phyloP scores from a whole-genome alignment of 2,888 invertebrate species.

The Brenthis daphne region DNA sequence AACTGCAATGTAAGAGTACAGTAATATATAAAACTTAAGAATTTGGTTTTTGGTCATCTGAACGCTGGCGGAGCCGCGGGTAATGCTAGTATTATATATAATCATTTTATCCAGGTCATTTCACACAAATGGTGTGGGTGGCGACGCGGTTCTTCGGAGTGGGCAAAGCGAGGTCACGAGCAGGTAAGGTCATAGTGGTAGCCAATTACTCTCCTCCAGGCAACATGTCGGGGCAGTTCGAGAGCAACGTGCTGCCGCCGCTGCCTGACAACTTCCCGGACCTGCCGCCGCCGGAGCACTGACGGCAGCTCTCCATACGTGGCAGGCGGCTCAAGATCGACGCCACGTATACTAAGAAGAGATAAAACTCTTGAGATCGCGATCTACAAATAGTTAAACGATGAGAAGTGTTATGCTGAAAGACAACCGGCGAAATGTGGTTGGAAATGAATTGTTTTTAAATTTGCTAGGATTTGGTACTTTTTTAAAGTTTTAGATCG shows the following conservation, averaged over 20 bases:
- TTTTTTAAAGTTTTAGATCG: too few relatives aligned
- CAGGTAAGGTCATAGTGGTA: slow-evolving; percentile 91
- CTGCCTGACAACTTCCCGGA: slow-evolving; percentile 83
- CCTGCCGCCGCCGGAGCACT: slow-evolving; percentile 63
- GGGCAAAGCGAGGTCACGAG: slow-evolving; percentile 89
- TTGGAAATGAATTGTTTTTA: too few relatives aligned
- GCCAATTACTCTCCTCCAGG: slow-evolving; percentile 93
- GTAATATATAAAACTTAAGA: too few relatives aligned
- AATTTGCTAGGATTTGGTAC: too few relatives aligned
- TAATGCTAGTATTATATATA: not conserved
- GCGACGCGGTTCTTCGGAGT: slow-evolving; percentile 89
- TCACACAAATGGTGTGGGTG: slow-evolving; percentile 93
- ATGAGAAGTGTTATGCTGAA: too few relatives aligned
- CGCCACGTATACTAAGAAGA: slow-evolving; percentile 54
- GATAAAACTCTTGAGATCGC: slow-evolving; percentile 11
- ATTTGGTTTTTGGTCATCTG: too few relatives aligned
- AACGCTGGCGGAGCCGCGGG: too few relatives aligned
- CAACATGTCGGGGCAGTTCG: slow-evolving; percentile 88
- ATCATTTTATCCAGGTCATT: slow-evolving; percentile 80
- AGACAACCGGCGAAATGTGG: too few relatives aligned
- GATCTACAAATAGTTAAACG: not conserved
- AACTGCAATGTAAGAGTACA: too few relatives aligned
- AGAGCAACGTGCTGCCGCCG: slow-evolving; percentile 89
- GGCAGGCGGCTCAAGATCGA: slow-evolving; percentile 69
- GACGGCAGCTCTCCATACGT: slow-evolving; percentile 73